A percentile compares a stretch with the other conserved stretches of the same genome.
phyloP scores from a whole-genome alignment of 2,888 invertebrate genomes.

The Panopea generosa region DNA sequence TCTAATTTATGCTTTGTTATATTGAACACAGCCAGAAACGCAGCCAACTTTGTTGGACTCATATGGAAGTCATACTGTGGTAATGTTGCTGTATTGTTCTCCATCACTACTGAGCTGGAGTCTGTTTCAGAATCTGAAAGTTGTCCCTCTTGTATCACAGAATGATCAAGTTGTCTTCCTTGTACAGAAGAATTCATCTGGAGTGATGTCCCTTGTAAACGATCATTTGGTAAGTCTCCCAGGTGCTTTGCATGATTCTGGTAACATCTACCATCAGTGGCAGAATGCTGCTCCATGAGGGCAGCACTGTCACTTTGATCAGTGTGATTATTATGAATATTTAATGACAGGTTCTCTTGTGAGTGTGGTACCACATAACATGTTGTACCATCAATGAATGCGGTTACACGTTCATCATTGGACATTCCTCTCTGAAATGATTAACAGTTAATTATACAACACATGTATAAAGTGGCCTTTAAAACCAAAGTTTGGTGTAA shows the following conservation, averaged over 20 bases:
- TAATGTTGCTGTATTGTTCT: conserved; percentile 34
- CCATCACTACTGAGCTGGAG: conserved; percentile 35
- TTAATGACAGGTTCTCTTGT: not conserved
- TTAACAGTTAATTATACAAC: too few relatives aligned
- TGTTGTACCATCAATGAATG: conserved; percentile 75
- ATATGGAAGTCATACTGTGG: conserved; percentile 78
- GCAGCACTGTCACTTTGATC: not conserved
- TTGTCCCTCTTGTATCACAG: conserved; percentile 38
- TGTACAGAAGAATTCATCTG: conserved; percentile 4
- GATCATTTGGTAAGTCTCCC: not conserved
- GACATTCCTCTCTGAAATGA: conserved; percentile 64
- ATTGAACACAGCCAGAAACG: conserved; percentile 76
- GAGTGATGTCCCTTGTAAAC: conserved; percentile 18
- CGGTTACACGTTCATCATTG: conserved; percentile 78
- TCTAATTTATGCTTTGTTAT: conserved; percentile 72
- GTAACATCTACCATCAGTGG: not conserved
- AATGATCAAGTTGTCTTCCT: not conserved
- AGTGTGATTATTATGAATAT: not conserved
- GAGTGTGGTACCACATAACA: conserved; percentile 23
- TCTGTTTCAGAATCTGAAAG: conserved; percentile 53
- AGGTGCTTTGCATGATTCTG: not conserved
- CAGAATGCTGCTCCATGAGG: too few relatives aligned
- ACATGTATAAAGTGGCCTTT: too few relatives aligned
- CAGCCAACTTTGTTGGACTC: conserved; percentile 65
- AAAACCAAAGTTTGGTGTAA: too few relatives aligned